Evolutionary conservation across 2,888 invertebrate species (phyloP).

Genomic region (Lucinisca nassula): DNA sequence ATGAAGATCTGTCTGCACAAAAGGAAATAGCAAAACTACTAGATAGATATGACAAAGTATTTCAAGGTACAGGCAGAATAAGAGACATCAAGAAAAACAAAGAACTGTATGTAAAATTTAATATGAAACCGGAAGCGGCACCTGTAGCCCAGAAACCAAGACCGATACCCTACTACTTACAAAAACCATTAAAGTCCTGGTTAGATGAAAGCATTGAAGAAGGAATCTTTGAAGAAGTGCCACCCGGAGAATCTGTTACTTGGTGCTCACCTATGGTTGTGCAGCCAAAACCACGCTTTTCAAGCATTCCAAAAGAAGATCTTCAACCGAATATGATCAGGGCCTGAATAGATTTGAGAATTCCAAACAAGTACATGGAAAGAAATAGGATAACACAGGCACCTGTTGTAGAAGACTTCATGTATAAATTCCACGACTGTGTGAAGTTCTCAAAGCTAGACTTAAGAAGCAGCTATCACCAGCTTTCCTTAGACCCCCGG

Average conservation of each 20-base stretch:
- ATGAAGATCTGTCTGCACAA: too few species aligned
- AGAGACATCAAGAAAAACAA: slow-evolving; percentile 4
- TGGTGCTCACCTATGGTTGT: slow-evolving; percentile 17
- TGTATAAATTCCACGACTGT: slow-evolving; percentile 31
- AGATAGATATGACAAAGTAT: not conserved
- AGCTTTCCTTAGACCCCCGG: not conserved
- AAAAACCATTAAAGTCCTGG: slow-evolving; percentile 11
- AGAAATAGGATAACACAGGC: slow-evolving; percentile 36
- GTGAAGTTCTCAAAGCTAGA: slow-evolving; percentile 20
- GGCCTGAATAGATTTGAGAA: not conserved
- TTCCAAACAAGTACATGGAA: slow-evolving; percentile 18
- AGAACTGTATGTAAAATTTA: slow-evolving; percentile 1
- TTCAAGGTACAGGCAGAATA: not conserved
- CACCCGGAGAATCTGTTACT: not conserved
- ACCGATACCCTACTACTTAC: not conserved
- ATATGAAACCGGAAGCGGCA: not conserved
- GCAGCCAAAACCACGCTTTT: slow-evolving; percentile 3
- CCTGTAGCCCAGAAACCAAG: slow-evolving; percentile 11
- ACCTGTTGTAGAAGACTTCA: slow-evolving; percentile 48
- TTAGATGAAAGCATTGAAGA: not conserved
- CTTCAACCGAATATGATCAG: slow-evolving; percentile 4
- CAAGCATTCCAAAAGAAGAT: not conserved
- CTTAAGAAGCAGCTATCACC: not conserved
- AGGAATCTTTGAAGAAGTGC: slow-evolving; percentile 9
- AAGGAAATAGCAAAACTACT: too few species aligned